A percentile compares a stretch with the other conserved stretches of the same genome.
Evolutionary conservation across 2,113 vertebrate species (phyloP).

Genomic region (Hassar affinis): DNA sequence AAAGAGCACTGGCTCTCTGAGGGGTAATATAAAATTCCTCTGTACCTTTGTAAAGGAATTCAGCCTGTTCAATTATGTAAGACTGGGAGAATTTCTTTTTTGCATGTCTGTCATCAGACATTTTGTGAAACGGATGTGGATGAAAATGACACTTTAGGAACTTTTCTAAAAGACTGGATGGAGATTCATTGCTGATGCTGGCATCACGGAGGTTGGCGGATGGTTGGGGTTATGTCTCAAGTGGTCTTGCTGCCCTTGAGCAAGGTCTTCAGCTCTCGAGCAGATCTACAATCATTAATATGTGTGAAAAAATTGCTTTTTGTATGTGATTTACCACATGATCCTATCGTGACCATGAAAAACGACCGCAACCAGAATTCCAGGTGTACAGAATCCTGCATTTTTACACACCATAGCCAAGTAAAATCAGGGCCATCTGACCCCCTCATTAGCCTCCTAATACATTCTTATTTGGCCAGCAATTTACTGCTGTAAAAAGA

Average conservation of each 20-base stretch:
- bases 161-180: background rate
- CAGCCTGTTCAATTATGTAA: conserved; percentile 36
- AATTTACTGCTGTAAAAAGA: conserved; percentile 50
- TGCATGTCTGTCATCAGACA: conserved; percentile 5
- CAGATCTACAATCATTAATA: conserved; percentile 65
- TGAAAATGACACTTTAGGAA: conserved; percentile 31
- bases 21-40: conserved; percentile 40
- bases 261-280: conserved; percentile 65
- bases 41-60: conserved; percentile 41
- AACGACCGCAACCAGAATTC: conserved; percentile 44
- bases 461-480: conserved; percentile 55
- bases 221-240: conserved; percentile 16
- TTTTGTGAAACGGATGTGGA: conserved; percentile 29
- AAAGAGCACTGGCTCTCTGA: conserved; percentile 1
- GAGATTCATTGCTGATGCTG: background rate
- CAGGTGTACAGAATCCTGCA: conserved; percentile 60
- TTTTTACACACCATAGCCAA: conserved; percentile 57
- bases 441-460: conserved; percentile 51
- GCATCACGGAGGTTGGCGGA: no score
- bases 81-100: background rate
- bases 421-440: conserved; percentile 58
- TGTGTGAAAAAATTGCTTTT: conserved; percentile 68
- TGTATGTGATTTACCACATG: background rate
- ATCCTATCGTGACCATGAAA: conserved; percentile 53
- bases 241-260: conserved; percentile 65